A percentile compares a stretch with the other conserved stretches of the same genome.
Evolutionary conservation across 2,113 vertebrate species (phyloP).

Genomic region (Sarotherodon lohbergeri): DNA sequence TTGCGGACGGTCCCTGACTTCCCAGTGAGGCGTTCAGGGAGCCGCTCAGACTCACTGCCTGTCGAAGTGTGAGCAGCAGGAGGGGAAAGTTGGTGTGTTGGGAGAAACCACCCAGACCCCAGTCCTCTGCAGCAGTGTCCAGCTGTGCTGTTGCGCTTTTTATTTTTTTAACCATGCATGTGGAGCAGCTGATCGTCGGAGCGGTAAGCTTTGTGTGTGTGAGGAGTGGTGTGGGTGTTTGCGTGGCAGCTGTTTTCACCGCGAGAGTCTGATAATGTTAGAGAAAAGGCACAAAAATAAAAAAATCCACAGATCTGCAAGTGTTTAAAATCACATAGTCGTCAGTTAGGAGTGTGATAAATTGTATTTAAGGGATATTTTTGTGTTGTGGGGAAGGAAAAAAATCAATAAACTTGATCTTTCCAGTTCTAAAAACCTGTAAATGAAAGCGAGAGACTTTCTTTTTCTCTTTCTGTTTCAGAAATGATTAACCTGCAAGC

Average conservation of each 20-base stretch:
- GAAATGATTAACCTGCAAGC: slow-evolving; percentile 1
- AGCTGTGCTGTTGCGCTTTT: neutral
- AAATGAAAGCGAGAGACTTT: neutral
- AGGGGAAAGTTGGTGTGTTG: neutral
- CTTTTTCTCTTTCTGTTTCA: neutral
- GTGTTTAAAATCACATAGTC: neutral
- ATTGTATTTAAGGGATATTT: neutral
- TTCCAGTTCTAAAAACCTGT: neutral
- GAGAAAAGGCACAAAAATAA: neutral
- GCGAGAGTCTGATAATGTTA: neutral
- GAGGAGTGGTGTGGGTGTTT: slow-evolving; percentile 8
- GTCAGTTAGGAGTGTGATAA: neutral
- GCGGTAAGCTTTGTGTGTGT: slow-evolving; percentile 22
- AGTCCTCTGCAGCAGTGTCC: neutral
- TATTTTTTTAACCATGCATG: neutral
- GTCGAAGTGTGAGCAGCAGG: neutral
- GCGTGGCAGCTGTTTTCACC: slow-evolving; percentile 44
- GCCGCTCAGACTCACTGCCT: neutral
- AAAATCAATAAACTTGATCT: neutral
- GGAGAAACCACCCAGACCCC: neutral
- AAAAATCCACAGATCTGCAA: neutral
- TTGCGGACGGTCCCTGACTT: slow-evolving; percentile 33
- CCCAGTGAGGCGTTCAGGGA: slow-evolving; percentile 5
- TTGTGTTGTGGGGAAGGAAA: neutral
- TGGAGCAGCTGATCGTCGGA: neutral